phyloP scores from a whole-genome alignment of 1,140 invertebrate species.

The Solenopsis invicta region DNA sequence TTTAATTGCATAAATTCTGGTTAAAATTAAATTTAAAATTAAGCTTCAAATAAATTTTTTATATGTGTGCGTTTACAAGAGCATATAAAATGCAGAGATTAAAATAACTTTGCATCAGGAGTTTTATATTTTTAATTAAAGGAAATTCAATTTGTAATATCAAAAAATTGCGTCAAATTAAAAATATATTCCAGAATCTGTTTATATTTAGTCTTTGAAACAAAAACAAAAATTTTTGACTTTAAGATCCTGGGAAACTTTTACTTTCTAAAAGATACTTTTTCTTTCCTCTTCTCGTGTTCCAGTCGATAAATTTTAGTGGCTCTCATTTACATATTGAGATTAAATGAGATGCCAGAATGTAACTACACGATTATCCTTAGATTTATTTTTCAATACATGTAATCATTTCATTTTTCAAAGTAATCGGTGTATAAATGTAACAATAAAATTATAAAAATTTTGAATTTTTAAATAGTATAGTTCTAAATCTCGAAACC shows the following conservation, averaged over 20 bases:
- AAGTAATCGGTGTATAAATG: not conserved
- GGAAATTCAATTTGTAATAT: not conserved
- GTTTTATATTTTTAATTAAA: not conserved
- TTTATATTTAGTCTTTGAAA: not conserved
- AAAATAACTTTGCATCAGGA: not conserved
- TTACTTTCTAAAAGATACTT: not conserved
- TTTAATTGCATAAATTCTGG: slow-evolving; percentile 3
- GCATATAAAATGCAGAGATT: not conserved
- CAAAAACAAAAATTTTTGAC: not conserved
- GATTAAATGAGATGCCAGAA: slow-evolving; percentile 22
- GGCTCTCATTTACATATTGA: slow-evolving; percentile 21
- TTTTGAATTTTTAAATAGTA: not conserved
- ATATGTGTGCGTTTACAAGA: not conserved
- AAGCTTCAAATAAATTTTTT: not conserved
- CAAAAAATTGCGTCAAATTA: not conserved
- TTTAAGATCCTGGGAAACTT: not conserved
- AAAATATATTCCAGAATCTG: not conserved
- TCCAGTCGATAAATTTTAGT: slow-evolving; percentile 15
- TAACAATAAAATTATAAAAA: not conserved
- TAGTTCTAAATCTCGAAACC: not conserved
- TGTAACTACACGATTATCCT: slow-evolving; percentile 11
- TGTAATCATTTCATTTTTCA: not conserved
- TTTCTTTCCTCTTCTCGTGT: slow-evolving; percentile 18
- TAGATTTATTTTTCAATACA: not conserved
- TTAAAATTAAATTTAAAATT: slow-evolving; percentile 21